These are phyloP conservation scores for Labia minor DNA, from an alignment of 2,888 invertebrate species.

Conservation along the genomic window DNA sequence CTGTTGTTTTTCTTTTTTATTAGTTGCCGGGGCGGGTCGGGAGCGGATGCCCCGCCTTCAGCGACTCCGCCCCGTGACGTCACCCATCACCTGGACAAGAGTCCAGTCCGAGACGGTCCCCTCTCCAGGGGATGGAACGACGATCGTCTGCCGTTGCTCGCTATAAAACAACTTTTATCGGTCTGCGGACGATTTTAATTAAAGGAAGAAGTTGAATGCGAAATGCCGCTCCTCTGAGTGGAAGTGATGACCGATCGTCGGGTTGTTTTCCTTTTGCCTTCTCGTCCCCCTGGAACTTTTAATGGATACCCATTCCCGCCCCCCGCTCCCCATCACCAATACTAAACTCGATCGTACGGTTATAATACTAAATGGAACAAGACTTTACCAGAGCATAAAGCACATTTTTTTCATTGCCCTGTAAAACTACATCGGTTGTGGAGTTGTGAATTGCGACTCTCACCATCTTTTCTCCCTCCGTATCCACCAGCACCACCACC, in stretches of 20 bases:
- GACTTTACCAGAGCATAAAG: not conserved
- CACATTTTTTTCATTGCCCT: constrained; percentile 1
- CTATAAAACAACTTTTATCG: not conserved
- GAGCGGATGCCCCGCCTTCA: not conserved
- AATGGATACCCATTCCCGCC: not conserved
- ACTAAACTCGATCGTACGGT: not conserved
- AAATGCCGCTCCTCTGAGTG: not conserved
- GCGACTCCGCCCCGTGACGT: constrained; percentile 13
- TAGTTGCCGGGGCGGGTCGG: not conserved
- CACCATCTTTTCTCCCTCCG: not conserved
- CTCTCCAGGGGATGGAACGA: not conserved
- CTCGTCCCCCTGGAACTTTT: not conserved
- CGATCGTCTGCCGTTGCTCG: not conserved
- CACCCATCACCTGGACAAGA: not conserved
- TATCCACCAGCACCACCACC: too few relatives aligned
- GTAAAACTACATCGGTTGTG: constrained; percentile 1
- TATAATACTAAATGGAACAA: constrained; percentile 4
- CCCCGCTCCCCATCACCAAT: not conserved
- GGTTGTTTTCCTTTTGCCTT: not conserved
- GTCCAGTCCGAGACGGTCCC: too few relatives aligned
- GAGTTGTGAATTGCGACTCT: not conserved
- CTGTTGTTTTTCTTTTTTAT: not conserved
- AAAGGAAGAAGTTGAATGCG: not conserved
- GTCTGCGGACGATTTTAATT: not conserved
- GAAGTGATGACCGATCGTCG: not conserved